phyloP scores from a whole-genome alignment of 2,888 invertebrate genomes.

The Acrobasis repandana region DNA sequence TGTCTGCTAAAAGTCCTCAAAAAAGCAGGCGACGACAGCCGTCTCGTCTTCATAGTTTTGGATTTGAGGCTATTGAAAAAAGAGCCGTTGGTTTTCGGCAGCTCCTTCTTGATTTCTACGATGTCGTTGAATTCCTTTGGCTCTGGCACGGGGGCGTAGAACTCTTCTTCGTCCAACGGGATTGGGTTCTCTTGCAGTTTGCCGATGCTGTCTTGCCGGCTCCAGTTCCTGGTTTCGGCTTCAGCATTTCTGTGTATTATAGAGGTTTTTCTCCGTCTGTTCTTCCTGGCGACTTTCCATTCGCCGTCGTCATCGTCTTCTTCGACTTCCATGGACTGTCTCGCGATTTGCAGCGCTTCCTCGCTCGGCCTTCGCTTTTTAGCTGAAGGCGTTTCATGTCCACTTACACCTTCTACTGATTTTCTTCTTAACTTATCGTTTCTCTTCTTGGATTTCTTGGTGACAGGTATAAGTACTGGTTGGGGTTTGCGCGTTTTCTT shows the following conservation, averaged over 20 bases:
- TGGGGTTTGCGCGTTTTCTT: constrained; percentile 68
- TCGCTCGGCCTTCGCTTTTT: constrained; percentile 89
- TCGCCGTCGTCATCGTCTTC: constrained; percentile 75
- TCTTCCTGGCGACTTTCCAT: constrained; percentile 74
- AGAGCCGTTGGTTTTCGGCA: constrained; percentile 73
- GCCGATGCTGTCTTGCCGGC: constrained; percentile 62
- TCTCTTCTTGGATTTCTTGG: constrained; percentile 62
- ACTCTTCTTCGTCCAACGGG: constrained; percentile 82
- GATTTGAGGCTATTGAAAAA: constrained; percentile 73
- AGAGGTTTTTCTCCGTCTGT: constrained; percentile 75
- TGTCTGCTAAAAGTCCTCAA: constrained; percentile 81
- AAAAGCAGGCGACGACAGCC: constrained; percentile 84
- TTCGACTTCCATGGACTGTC: constrained; percentile 83
- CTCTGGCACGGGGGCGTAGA: constrained; percentile 74
- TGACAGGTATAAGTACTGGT: constrained; percentile 53
- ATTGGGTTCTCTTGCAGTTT: constrained; percentile 76
- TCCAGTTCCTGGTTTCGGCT: constrained; percentile 58
- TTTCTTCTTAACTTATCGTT: constrained; percentile 80
- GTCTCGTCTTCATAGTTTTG: constrained; percentile 77
- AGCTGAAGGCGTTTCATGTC: constrained; percentile 77
- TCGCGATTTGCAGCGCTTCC: constrained; percentile 84
- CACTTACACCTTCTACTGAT: constrained; percentile 85
- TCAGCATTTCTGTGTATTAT: constrained; percentile 68
- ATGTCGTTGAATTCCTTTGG: constrained; percentile 65
- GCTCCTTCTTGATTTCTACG: constrained; percentile 53